Evolutionary conservation across 1,140 invertebrate species (phyloP).

Genomic region (Eueides isabella): DNA sequence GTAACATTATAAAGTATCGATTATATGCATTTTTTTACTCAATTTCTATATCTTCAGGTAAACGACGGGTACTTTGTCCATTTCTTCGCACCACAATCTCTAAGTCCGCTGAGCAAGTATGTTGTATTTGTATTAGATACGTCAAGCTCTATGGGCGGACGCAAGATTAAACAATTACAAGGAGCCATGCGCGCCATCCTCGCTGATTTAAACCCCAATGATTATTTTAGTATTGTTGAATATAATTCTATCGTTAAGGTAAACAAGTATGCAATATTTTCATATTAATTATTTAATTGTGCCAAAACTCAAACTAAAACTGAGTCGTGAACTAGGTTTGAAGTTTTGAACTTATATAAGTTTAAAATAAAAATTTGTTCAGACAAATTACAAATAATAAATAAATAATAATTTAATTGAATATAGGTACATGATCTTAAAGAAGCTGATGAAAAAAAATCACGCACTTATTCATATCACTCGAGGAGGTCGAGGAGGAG

Average conservation of each 20-base stretch:
- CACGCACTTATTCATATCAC: constrained; percentile 8
- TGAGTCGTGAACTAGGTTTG: neutral
- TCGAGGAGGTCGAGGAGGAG: constrained; percentile 13
- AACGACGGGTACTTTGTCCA: constrained; percentile 91
- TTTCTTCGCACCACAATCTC: constrained; percentile 85
- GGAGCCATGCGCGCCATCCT: constrained; percentile 87
- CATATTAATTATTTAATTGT: neutral
- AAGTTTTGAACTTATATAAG: no score
- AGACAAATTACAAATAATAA: no score
- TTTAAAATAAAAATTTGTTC: no score
- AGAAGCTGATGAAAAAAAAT: constrained; percentile 43
- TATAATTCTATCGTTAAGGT: constrained; percentile 83
- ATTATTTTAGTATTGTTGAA: constrained; percentile 87
- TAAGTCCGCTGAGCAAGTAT: constrained; percentile 85
- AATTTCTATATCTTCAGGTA: constrained; percentile 71
- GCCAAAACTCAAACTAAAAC: neutral
- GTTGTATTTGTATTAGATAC: constrained; percentile 89
- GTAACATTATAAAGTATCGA: no score
- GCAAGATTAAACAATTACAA: constrained; percentile 85
- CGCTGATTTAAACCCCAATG: constrained; percentile 83
- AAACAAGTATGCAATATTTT: constrained; percentile 38
- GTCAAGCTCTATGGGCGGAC: constrained; percentile 87
- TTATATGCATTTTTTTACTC: no score
- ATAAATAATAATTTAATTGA: no score
- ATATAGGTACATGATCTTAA: constrained; percentile 70